Evolutionary conservation across 2,888 invertebrate species (phyloP).

Genomic region (Megastigmus dorsalis): DNA sequence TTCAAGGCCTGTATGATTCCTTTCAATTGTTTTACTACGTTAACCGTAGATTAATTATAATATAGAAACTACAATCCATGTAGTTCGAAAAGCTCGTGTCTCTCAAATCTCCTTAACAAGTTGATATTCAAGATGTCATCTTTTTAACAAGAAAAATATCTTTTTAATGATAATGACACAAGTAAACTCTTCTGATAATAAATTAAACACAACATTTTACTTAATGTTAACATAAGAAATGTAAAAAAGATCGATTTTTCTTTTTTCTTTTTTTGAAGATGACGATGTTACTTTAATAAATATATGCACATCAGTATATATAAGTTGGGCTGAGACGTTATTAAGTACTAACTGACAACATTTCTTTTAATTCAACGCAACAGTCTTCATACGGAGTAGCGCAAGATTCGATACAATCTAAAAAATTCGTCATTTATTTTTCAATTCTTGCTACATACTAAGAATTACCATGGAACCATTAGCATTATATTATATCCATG

Average conservation of each 20-base stretch:
- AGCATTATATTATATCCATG: conserved; percentile 14
- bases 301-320: conserved; percentile 38
- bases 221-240: conserved; percentile 4
- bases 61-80: conserved; percentile 42
- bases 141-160: conserved; percentile 26
- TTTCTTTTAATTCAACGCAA: conserved; percentile 37
- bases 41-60: conserved; percentile 33
- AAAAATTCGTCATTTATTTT: conserved; percentile 14
- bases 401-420: conserved; percentile 28
- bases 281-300: conserved; percentile 43
- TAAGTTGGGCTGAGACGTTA: conserved; percentile 33
- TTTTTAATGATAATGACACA: neutral
- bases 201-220: too few species aligned
- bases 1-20: conserved; percentile 44
- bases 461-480: conserved; percentile 13
- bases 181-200: neutral
- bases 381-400: conserved; percentile 43
- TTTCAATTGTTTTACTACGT: conserved; percentile 14
- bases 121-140: conserved; percentile 23
- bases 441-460: conserved; percentile 14
- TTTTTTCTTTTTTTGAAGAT: conserved; percentile 30
- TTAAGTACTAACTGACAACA: conserved; percentile 51
- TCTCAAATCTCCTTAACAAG: conserved; percentile 32
- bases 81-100: conserved; percentile 46
- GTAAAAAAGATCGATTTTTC: neutral